phyloP scores from a whole-genome alignment of 2,888 invertebrate genomes.

The Scrobipalpa costella region DNA sequence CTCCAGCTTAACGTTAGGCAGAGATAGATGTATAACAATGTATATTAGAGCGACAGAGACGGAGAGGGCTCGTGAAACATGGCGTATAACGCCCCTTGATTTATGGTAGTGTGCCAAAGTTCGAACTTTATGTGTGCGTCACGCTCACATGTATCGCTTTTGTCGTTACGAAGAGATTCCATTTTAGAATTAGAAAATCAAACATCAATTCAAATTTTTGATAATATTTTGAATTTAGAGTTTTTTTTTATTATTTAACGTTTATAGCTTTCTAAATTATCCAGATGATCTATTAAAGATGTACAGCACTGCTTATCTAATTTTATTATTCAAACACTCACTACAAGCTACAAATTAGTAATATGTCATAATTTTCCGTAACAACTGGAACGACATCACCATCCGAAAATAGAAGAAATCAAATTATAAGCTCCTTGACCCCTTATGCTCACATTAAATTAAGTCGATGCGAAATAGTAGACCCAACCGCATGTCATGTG shows the following conservation, averaged over 20 bases:
- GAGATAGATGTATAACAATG: slow-evolving; percentile 62
- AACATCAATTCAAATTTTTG: not conserved
- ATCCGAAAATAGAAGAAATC: slow-evolving; percentile 5
- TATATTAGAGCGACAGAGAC: slow-evolving; percentile 64
- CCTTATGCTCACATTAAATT: slow-evolving; percentile 42
- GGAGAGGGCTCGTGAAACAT: slow-evolving; percentile 75
- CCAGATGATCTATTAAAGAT: no score
- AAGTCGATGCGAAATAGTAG: slow-evolving; percentile 37
- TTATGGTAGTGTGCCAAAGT: slow-evolving; percentile 80
- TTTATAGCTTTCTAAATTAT: no score
- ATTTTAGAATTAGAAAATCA: slow-evolving; percentile 7
- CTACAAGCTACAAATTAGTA: no score
- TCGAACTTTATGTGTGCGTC: slow-evolving; percentile 75
- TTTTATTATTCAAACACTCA: no score
- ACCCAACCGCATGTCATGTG: slow-evolving; percentile 48
- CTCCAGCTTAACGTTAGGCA: slow-evolving; percentile 66
- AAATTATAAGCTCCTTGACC: slow-evolving; percentile 50
- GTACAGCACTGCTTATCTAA: no score
- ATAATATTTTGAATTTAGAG: not conserved
- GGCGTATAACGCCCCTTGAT: slow-evolving; percentile 82
- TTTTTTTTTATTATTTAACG: no score
- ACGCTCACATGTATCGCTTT: slow-evolving; percentile 42
- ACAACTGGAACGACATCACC: not conserved
- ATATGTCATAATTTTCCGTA: no score
- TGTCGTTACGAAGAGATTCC: slow-evolving; percentile 10